Evolutionary conservation across 2,888 invertebrate species (phyloP).

Genomic region (Phorcus lineatus): DNA sequence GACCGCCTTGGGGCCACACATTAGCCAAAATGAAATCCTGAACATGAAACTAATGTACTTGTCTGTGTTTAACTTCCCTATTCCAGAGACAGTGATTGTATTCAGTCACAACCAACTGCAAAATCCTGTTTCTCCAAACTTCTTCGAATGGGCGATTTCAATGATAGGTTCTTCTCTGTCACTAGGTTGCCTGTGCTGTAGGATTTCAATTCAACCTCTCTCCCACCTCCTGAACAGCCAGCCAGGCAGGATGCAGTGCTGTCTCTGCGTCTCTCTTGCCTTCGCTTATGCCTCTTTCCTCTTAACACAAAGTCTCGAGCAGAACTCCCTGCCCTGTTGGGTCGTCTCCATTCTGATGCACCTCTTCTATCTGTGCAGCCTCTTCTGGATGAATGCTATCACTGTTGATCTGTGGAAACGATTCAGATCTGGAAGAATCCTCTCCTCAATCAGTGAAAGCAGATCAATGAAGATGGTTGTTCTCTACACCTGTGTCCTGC

Average conservation of each 20-base stretch:
- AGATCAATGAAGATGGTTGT: not conserved
- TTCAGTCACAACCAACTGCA: too few species aligned
- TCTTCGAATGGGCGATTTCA: not conserved
- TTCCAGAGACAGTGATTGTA: too few species aligned
- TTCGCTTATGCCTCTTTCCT: not conserved
- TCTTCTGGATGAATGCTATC: not conserved
- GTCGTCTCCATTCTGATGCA: not conserved
- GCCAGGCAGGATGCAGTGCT: not conserved
- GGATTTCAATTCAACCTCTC: not conserved
- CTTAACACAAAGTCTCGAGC: not conserved
- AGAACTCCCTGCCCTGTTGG: not conserved
- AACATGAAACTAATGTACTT: too few species aligned
- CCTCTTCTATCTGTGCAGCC: not conserved
- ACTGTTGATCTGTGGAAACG: not conserved
- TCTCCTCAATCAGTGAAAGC: not conserved
- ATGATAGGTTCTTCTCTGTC: not conserved
- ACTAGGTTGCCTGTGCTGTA: not conserved
- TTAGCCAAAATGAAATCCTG: too few species aligned
- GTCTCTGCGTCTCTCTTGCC: constrained; percentile 1
- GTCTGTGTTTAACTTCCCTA: too few species aligned
- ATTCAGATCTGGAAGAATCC: not conserved
- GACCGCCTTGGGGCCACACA: too few species aligned
- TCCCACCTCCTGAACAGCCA: not conserved
- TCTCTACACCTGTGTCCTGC: not conserved
- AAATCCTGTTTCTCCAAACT: too few species aligned